Base-by-base conservation (phyloP, 2,113 vertebrate species). In the Neogobius melanostomus region DNA sequence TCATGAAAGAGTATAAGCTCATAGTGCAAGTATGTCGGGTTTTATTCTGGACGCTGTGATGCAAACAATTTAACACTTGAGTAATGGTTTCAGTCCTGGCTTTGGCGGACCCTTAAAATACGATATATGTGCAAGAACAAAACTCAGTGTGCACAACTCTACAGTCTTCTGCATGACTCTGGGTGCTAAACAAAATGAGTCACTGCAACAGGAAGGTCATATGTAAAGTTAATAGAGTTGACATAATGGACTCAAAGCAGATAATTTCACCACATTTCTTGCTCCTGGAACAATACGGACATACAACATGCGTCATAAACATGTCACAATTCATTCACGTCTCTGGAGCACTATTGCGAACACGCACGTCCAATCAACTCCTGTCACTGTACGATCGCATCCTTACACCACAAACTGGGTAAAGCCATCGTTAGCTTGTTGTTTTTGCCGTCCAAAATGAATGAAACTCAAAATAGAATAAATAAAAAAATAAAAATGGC, bases 1-100 rank as follows among this genome's bases (percentile, higher is more conserved):
- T 72, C 45, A 56, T 28, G n/a, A 61, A 66, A 73, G 65, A 64
- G 64, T 36, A 70, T 45, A 9, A 62, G 67, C 81, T 74, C 71
- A 52, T 75, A 81, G 57, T 79, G 68, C 28, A 36, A 36, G 28
- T 36, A 36, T 2, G 21, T 21, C 21, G 21, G 28, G 28, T 4
- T 36, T 36, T 36, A 4, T 36, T 36, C 3, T 2, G 28, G 28
- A 36, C 28, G 4, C 28, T 36, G 28, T 36, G 28, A 36, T 36
- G 28, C 28, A 36, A 36, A 36, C 28, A 36, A 36, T 36, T 36
- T 3, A 36, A 36, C 28, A 36, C 28, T 4, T 36, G 28, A 36
- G 28, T 36, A 36, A 36, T 36, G 28, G 4, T 5, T 36, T 36
- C 21, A 2, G 21, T 21, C 21, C 2, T 4, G 28, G 28, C 28